phyloP scores from a whole-genome alignment of 2,797 vertebrate genomes.

The Streptopelia turtur region DNA sequence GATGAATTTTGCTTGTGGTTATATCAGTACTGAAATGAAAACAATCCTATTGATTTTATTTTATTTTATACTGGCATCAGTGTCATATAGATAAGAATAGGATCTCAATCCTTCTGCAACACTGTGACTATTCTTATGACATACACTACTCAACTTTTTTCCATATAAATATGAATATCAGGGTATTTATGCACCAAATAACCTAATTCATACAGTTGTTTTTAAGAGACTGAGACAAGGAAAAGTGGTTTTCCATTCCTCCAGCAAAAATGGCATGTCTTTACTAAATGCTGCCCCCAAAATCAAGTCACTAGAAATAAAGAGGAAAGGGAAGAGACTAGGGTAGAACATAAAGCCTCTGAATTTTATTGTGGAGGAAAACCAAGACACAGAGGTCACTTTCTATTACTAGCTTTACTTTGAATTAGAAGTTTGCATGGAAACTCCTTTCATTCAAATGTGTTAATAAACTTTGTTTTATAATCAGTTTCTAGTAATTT shows the following conservation, averaged over 20 bases:
- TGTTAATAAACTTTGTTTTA: not conserved
- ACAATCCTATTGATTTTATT: not conserved
- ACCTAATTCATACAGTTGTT: not conserved
- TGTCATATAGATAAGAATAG: not conserved
- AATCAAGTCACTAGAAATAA: not conserved
- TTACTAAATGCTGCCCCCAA: not conserved
- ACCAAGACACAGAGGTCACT: not conserved
- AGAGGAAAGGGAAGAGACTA: not conserved
- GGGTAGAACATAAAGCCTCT: not conserved
- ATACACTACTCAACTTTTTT: not conserved
- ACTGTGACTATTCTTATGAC: not conserved
- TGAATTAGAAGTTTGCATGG: not conserved
- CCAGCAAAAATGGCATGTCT: not conserved
- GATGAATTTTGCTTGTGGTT: not conserved
- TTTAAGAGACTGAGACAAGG: not conserved
- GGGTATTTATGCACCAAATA: not conserved
- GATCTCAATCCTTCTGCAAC: not conserved
- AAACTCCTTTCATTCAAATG: not conserved
- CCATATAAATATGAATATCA: not conserved
- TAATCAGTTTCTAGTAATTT: not conserved
- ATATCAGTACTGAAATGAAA: not conserved
- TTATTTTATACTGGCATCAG: not conserved
- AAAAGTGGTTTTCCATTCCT: not conserved
- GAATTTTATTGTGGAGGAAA: not conserved
- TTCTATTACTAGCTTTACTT: not conserved